These are phyloP conservation scores for Pelmatolapia mariae DNA, from an alignment of 2,113 vertebrate genomes.

Conservation along the genomic window DNA sequence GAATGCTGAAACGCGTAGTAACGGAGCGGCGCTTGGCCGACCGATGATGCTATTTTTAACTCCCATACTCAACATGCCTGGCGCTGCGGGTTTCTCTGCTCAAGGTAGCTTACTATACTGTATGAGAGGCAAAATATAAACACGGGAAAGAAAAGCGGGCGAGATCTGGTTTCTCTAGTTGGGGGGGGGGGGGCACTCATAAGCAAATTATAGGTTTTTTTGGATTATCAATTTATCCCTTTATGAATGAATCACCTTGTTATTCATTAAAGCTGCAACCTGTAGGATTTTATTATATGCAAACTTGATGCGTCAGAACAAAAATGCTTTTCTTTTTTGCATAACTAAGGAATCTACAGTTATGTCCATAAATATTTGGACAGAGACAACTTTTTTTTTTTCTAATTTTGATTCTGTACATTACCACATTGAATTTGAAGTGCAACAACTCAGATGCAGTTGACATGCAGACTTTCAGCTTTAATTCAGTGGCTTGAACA, in stretches of 20 bases:
- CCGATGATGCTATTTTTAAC: constrained; percentile 82
- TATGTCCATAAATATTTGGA: neutral
- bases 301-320: neutral
- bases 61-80: constrained; percentile 67
- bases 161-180: neutral
- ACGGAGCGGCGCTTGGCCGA: constrained; percentile 69
- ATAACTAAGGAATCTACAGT: neutral
- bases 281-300: constrained; percentile 17
- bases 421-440: neutral
- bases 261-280: constrained; percentile 43
- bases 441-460: neutral
- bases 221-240: neutral
- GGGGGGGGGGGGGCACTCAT: neutral
- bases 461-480: neutral
- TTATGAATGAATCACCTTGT: constrained; percentile 2
- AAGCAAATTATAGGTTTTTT: neutral
- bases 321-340: neutral
- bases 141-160: neutral
- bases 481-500: neutral
- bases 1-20: constrained; percentile 73
- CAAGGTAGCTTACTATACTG: constrained; percentile 46
- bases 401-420: neutral
- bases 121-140: constrained; percentile 12
- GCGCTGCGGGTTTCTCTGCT: constrained; percentile 62
- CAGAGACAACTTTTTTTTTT: neutral